Conservation (phyloP, 2,113 vertebrate genomes). For the Casuarius casuarius region DNA sequence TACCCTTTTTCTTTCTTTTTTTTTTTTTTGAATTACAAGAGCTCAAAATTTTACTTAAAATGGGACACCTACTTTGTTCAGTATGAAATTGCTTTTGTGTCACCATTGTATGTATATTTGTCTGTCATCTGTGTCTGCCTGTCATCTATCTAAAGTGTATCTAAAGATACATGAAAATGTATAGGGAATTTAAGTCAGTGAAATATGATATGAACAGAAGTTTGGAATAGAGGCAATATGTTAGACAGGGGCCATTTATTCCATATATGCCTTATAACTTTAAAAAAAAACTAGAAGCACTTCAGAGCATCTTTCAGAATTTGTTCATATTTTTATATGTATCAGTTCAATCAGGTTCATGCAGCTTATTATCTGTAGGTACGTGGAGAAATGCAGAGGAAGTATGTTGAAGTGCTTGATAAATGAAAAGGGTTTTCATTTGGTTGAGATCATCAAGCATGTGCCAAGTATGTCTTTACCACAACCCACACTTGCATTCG, state of each 20-base stretch:
- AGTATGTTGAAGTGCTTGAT: background rate
- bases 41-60: background rate
- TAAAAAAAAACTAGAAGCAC: background rate
- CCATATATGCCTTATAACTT: background rate
- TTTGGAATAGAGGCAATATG: background rate
- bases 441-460: background rate
- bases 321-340: background rate
- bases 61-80: background rate
- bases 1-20: background rate
- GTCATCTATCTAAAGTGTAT: background rate
- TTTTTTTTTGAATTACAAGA: background rate
- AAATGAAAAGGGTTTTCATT: background rate
- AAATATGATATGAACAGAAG: background rate
- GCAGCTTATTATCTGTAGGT: background rate
- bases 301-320: background rate
- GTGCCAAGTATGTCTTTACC: slow-evolving; percentile 1
- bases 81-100: background rate
- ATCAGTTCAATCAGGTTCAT: background rate
- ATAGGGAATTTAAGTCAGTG: background rate
- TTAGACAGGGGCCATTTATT: background rate
- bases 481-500: background rate
- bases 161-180: background rate
- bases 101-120: background rate
- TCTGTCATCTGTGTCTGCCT: slow-evolving; percentile 27
- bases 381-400: background rate